Conservation (phyloP, 1,140 invertebrate species). For the Grapholita molesta region DNA sequence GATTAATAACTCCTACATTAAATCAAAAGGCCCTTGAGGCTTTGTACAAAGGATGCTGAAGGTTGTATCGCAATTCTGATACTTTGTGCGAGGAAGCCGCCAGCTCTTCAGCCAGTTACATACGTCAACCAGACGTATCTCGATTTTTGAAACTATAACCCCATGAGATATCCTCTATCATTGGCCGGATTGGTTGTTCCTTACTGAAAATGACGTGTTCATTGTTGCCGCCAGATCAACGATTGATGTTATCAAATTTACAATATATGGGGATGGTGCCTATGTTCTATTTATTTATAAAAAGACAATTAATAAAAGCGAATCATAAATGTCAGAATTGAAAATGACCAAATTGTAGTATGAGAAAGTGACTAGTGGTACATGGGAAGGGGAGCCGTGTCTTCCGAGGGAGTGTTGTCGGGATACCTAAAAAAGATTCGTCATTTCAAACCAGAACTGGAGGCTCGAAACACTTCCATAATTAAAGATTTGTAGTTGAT, state of each 20-base stretch:
- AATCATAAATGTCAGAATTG: neutral
- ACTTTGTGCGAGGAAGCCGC: too few species aligned
- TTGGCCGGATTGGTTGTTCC: too few species aligned
- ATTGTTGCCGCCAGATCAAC: neutral
- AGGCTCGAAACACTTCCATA: conserved; percentile 3
- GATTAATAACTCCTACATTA: too few species aligned
- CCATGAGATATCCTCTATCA: too few species aligned
- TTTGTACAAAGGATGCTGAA: too few species aligned
- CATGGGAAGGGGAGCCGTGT: neutral
- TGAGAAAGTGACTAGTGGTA: neutral
- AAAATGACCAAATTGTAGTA: neutral
- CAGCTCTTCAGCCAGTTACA: too few species aligned
- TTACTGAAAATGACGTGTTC: too few species aligned
- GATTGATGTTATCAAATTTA: neutral
- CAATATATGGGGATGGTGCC: neutral
- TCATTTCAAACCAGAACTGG: neutral
- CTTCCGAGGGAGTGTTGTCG: neutral
- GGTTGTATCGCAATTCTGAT: too few species aligned
- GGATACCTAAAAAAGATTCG: neutral
- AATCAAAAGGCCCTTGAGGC: too few species aligned
- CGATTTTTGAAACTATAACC: too few species aligned
- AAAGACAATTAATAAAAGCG: neutral
- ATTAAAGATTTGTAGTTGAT: conserved; percentile 17
- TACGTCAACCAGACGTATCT: too few species aligned
- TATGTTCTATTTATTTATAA: neutral